phyloP scores from a whole-genome alignment of 2,113 vertebrate genomes.

The Oncorhynchus mykiss region DNA sequence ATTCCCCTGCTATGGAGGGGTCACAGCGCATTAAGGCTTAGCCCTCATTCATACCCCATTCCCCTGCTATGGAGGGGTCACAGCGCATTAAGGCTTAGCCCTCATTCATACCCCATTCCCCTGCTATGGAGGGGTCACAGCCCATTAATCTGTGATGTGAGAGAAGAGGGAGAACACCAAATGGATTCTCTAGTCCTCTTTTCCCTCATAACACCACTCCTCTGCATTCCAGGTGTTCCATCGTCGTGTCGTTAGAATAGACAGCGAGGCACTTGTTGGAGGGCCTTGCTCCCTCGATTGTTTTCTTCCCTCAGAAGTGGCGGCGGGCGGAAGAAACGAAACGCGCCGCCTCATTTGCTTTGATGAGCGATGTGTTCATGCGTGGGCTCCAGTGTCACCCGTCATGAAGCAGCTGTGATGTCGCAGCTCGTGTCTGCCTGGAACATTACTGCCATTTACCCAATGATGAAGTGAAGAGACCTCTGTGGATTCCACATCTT shows the following conservation, averaged over 20 bases:
- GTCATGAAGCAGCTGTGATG: conserved; percentile 68
- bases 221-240: conserved; percentile 61
- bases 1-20: no score
- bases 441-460: conserved; percentile 11
- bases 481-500: neutral
- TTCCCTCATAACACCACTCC: conserved; percentile 30
- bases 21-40: no score
- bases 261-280: no score
- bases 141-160: conserved; percentile 62
- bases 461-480: neutral
- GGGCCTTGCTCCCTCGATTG: conserved; percentile 35
- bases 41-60: conserved; percentile 50
- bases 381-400: conserved; percentile 69
- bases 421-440: conserved; percentile 54
- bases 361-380: conserved; percentile 70
- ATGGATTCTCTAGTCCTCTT: conserved; percentile 33
- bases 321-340: conserved; percentile 10
- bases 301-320: conserved; percentile 38
- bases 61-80: conserved; percentile 44
- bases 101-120: conserved; percentile 51
- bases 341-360: conserved; percentile 64
- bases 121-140: conserved; percentile 60
- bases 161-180: conserved; percentile 40
- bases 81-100: conserved; percentile 38
- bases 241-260: no score